Evolutionary conservation across 2,113 vertebrate genomes (phyloP), one percentile per base, ranked within the genome.

Genomic region (Seriola quinqueradiata): DNA sequence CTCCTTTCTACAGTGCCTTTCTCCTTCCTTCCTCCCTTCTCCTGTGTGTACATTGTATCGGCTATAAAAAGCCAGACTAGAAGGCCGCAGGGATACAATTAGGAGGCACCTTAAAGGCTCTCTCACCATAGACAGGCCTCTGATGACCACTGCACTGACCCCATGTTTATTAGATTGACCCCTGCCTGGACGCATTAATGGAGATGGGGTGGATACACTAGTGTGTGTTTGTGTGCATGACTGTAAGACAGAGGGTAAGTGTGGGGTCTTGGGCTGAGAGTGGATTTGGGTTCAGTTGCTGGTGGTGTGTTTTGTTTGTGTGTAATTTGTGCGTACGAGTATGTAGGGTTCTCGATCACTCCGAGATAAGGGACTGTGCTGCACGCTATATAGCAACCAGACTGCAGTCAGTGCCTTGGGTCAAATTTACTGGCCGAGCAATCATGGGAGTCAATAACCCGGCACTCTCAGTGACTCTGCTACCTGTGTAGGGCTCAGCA

Each of bases 81-180:
- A 90, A 91, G 89, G 90, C 94, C 83, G 75, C 85, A 85, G 94
- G 94, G 95, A 94, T 93, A 92, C 93, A 94, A 95, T 95, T 95
- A 96, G 94, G 92, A 91, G 91, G 83, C 84, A 92, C 92, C 92
- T 94, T 92, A 92, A 92, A 94, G 94, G 93, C 90, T 92, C 83
- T 92, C 90, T 90, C 90, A 92, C 73, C 67, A 88, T 84, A 87
- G 89, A 92, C 90, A 92, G 95, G 93, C 92, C 93, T 94, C 90
- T 36, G 90, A 94, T 93, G 93, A 17, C 92, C 91, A 77, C 85
- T 88, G 88, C 19, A 23, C 91, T 95, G 95, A 96, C 94, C 95
- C 94, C 87, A 80, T 95, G 94, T 95, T 96, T 96, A 97, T 95
- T 96, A 96, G 89, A 89, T 87, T 95, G 94, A 96, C 94, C 95